Evolutionary conservation across 2,797 vertebrate genomes (phyloP), one percentile per base, ranked within the genome.

Genomic region (Lepidocolaptes lacrymiger): DNA sequence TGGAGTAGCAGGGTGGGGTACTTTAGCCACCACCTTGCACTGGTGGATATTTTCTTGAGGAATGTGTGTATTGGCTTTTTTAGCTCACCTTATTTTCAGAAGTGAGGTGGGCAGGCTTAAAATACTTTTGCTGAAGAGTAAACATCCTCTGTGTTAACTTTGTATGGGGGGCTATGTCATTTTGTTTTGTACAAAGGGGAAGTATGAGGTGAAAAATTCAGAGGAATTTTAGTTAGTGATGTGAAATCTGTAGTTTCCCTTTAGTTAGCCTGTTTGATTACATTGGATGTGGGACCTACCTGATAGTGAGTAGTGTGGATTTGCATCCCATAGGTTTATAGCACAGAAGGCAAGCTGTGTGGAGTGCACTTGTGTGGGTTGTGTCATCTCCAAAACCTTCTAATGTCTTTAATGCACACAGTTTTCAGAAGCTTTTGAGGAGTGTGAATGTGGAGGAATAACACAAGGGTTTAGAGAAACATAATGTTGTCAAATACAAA

Each of bases 321-420:
- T 58, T 86, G 26, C 5, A 30, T 52, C 5, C 5, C 2, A 3
- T 4, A 3, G 7, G 8, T 84, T 68, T 78, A 41, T 8, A 59
- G 28, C 19, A 26, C 69, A 44, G 67, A 85, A 51, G 18, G 15
- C 24, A 67, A n/a, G 39, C 24, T 22, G 3, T 46, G 9, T 75
- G 23, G 26, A 34, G 22, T 37, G 23, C 10, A 15, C 58, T 74
- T 32, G 11, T 24, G 8, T 2, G 2, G 48, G 0, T n/a, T 77
- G 3, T 67, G 7, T 22, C 2, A 8, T 62, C 12, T 61, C 21
- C 11, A 43, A 43, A 85, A 82, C 5, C 14, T 71, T 93, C 46
- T 37, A 2, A 17, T 55, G 16, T 39, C 6, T 85, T 54, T 16
- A 48, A 24, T 34, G 3, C 1, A 2, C 27, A 5, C 2, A 8